Conservation (phyloP, 2,888 invertebrate species). For the Nephrotoma flavescens region DNA sequence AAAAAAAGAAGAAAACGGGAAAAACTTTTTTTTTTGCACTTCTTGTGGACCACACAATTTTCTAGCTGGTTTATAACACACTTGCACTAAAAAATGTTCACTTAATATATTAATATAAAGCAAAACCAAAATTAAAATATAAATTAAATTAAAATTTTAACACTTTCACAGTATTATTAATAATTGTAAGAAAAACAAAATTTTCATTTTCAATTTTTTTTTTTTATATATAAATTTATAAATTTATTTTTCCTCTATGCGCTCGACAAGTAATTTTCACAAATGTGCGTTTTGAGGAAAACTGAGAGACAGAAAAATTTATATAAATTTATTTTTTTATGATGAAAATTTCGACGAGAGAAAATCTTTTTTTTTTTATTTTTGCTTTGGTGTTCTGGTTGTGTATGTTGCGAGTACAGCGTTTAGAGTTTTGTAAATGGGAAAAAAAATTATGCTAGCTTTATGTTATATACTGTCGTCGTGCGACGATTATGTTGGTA, state of each 20-base stretch:
- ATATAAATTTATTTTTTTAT: neutral
- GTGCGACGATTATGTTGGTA: neutral
- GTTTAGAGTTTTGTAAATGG: neutral
- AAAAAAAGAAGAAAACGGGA: neutral
- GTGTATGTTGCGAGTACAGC: neutral
- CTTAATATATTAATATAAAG: neutral
- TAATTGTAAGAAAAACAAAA: neutral
- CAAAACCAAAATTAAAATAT: neutral
- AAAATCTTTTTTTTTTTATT: neutral
- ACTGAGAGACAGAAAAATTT: neutral
- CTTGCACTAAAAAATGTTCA: neutral
- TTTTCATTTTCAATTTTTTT: neutral
- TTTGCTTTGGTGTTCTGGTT: neutral
- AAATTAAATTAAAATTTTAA: neutral
- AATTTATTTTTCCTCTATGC: neutral
- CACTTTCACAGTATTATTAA: neutral
- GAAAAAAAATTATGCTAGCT: neutral
- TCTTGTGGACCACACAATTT: neutral
- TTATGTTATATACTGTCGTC: neutral
- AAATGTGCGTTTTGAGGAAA: neutral
- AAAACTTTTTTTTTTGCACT: neutral
- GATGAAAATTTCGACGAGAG: neutral
- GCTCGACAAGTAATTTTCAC: neutral
- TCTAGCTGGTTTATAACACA: neutral
- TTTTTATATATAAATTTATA: neutral